Percentiles rank a stretch among this genome's conserved stretches.
Conservation (phyloP, 2,888 invertebrate species). For the Thera britannica region DNA sequence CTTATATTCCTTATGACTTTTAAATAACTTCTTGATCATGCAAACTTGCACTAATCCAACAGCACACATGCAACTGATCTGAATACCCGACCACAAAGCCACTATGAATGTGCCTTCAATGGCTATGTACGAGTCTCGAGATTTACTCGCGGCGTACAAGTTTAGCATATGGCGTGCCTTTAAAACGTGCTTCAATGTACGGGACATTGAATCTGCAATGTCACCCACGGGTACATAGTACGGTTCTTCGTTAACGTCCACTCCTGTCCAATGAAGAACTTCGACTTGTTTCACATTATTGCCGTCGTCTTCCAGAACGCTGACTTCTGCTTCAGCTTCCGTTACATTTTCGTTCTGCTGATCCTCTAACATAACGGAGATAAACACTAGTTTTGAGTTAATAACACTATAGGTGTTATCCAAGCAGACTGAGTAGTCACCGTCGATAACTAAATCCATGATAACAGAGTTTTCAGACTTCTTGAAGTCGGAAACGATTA, state of each 20-base stretch:
- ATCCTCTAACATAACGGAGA: constrained; percentile 89
- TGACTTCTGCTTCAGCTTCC: constrained; percentile 45
- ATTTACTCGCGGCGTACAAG: constrained; percentile 88
- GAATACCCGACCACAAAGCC: constrained; percentile 90
- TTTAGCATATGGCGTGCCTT: constrained; percentile 88
- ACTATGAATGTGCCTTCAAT: constrained; percentile 92
- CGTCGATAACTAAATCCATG: constrained; percentile 84
- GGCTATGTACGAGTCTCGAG: constrained; percentile 92
- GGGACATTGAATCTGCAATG: constrained; percentile 87
- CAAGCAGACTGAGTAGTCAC: constrained; percentile 93
- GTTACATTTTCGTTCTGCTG: constrained; percentile 71
- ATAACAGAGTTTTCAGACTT: constrained; percentile 88
- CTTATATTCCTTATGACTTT: constrained; percentile 21
- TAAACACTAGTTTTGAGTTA: constrained; percentile 92
- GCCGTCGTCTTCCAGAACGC: constrained; percentile 46
- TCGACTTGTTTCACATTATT: constrained; percentile 63
- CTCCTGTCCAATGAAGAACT: constrained; percentile 67
- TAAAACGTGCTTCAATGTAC: constrained; percentile 86
- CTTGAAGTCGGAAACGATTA: constrained; percentile 87
- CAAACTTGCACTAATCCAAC: constrained; percentile 91
- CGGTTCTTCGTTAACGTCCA: constrained; percentile 52
- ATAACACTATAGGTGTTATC: constrained; percentile 93
- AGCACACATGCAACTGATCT: constrained; percentile 88
- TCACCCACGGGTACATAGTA: constrained; percentile 77
- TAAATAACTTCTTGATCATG: constrained; percentile 87